Evolutionary conservation across 2,888 invertebrate species (phyloP), one percentile per base, ranked within the genome.

Genomic region (Latheticus oryzae): DNA sequence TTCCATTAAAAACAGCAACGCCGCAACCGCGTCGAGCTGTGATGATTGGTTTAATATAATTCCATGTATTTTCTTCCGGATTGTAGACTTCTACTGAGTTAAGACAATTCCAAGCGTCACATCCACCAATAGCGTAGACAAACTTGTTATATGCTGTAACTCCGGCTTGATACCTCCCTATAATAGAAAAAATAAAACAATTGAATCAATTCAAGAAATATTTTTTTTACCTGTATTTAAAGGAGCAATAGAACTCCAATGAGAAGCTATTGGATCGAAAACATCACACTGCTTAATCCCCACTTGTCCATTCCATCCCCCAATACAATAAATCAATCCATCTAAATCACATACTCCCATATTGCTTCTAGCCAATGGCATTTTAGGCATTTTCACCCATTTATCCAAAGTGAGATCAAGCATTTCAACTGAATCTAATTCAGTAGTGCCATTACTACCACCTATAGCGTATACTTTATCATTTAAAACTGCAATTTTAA

Each of bases 81-180:
- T 88, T 85, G 72, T 87, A 90, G 2, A 84, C 80, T 75, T 90
- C 89, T 0, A 87, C 86, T 0, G 86, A 84, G 62, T 80, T 84
- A 13, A 92, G 82, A 76, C 92, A 92, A 79, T 88, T 90, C 93
- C 93, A 93, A n/a, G 89, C 85, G 79, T 94, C 93, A 76, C 91
- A 91, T 16, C 95, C 94, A 56, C 94, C 95, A 55, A 89, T 87
- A 17, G 88, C 93, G 82, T 90, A 90, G 51, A 94, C 82, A 67
- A 84, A 80, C 56, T 85, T 87, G 59, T 83, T 81, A 80, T 87
- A 87, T 17, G 84, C 80, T 58, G 87, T 85, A 17, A 88, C 89
- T 12, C 88, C 92, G 40, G 89, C 88, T 79, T 93, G 93, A 73
- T 90, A 91, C 8, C 93, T 86, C 9, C 88, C 90, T 84, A 16